Conservation (phyloP, 64 coral and sea anemone genomes). For the Porites lutea region DNA sequence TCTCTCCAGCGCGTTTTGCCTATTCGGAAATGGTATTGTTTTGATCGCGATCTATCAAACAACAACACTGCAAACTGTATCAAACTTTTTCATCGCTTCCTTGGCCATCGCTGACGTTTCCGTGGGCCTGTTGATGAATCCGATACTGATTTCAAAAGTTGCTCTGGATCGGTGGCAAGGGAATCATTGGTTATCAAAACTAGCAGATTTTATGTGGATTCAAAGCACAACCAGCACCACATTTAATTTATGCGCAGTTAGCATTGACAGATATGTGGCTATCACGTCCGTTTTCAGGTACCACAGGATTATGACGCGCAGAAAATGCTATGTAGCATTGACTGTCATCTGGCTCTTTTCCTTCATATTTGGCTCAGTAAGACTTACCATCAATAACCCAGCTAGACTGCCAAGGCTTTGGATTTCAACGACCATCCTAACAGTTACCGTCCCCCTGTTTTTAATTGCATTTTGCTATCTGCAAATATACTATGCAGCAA, state of each 20-base stretch:
- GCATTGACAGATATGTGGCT: constrained; percentile 54
- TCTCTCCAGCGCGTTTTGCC: constrained; percentile 16
- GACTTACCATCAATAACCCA: constrained; percentile 35
- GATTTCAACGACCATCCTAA: constrained; percentile 49
- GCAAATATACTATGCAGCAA: constrained; percentile 46
- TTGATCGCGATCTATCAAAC: constrained; percentile 70
- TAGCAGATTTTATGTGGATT: constrained; percentile 69
- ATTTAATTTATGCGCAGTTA: constrained; percentile 66
- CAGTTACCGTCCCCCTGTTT: constrained; percentile 46
- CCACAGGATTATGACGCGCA: constrained; percentile 12
- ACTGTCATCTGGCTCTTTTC: constrained; percentile 48
- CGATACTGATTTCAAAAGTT: constrained; percentile 65
- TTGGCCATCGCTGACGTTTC: constrained; percentile 68
- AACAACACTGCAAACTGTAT: constrained; percentile 43
- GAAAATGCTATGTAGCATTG: constrained; percentile 5
- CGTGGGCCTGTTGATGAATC: constrained; percentile 75
- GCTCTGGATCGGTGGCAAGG: constrained; percentile 51
- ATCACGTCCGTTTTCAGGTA: constrained; percentile 45
- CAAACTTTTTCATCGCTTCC: constrained; percentile 78
- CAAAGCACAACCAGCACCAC: constrained; percentile 60
- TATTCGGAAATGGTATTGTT: constrained; percentile 64
- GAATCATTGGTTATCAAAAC: constrained; percentile 48
- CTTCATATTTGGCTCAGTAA: constrained; percentile 24
- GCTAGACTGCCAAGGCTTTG: constrained; percentile 30
- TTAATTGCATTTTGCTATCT: constrained; percentile 64